Evolutionary conservation across 2,888 invertebrate species (phyloP), one percentile per base, ranked within the genome.

Genomic region (Acrobeloides nanus): DNA sequence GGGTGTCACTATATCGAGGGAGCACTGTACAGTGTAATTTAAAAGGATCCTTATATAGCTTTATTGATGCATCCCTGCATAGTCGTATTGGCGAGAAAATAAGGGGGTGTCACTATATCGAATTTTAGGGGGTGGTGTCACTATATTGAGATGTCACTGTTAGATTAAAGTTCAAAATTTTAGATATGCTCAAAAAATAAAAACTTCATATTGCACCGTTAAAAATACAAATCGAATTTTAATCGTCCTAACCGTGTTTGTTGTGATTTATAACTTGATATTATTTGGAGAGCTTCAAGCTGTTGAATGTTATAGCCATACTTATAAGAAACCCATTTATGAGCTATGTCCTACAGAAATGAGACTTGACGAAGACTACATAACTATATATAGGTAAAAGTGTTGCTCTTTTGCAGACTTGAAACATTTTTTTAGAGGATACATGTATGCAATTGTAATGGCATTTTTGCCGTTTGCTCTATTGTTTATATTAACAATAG

Each of bases 341-440:
- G 67, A 68, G 31, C 35, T 68, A 17, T 68, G 68, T 40, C 68
- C 68, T 4, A 68, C 68, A n/a, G 62, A 60, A 32, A 51, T 68
- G 46, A 45, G 68, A 38, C 15, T 68, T 25, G 52, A 59, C 45
- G 64, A 61, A 20, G 37, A 47, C 23, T 68, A 68, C 49, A 56
- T 64, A 20, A 51, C 58, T 29, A 51, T 63, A 29, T 68, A 68
- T 46, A 63, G 64, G 66, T 66, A 17, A 53, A 58, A 46, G 4
- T 7, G 4, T 10, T 27, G 5, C 10, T 20, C 12, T 42, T 32
- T 12, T 17, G 4, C 10, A 17, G 20, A 26, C 23, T 44, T 8
- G n/a, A 12, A 23, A 32, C 10, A 49, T 57, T 41, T 48, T 53
- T 54, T 17, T 38, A 65, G 68, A 41, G 66, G 66, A n/a, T 63